phyloP scores from a whole-genome alignment of 2,797 vertebrate genomes.

The Gallirallus australis region DNA sequence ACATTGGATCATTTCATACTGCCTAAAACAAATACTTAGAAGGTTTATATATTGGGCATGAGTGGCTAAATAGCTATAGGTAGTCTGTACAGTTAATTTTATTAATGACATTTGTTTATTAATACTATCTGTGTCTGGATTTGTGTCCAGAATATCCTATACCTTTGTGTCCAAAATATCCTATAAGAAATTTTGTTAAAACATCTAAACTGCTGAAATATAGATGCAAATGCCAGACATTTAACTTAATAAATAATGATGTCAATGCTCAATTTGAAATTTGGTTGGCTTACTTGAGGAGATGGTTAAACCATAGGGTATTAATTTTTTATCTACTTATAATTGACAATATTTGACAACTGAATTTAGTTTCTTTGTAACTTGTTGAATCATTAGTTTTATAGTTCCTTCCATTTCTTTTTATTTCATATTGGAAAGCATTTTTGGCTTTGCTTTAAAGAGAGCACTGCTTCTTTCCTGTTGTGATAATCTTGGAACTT shows the following conservation, averaged over 20 bases:
- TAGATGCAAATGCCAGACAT: background rate
- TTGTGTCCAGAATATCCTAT: background rate
- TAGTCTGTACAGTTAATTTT: background rate
- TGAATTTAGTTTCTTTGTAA: slow-evolving; percentile 50
- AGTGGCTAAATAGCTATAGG: background rate
- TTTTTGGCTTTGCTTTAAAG: slow-evolving; percentile 35
- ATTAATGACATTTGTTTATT: background rate
- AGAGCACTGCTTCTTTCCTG: slow-evolving; percentile 22
- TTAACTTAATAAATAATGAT: background rate
- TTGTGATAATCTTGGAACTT: slow-evolving; percentile 39
- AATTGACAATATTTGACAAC: slow-evolving; percentile 12
- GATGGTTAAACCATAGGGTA: background rate
- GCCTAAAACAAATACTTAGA: background rate
- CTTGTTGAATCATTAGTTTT: slow-evolving; percentile 63
- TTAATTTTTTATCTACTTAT: slow-evolving; percentile 38
- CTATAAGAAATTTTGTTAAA: background rate
- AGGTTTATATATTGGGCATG: background rate
- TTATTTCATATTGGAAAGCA: background rate
- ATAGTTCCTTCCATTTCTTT: background rate
- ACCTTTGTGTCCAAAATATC: background rate
- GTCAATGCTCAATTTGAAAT: slow-evolving; percentile 33
- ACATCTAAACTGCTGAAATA: background rate
- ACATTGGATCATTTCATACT: background rate
- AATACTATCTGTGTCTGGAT: background rate
- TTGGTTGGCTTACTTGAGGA: slow-evolving; percentile 16